Evolutionary conservation across 2,888 invertebrate species (phyloP).

Genomic region (Drosophila kuntzei): DNA sequence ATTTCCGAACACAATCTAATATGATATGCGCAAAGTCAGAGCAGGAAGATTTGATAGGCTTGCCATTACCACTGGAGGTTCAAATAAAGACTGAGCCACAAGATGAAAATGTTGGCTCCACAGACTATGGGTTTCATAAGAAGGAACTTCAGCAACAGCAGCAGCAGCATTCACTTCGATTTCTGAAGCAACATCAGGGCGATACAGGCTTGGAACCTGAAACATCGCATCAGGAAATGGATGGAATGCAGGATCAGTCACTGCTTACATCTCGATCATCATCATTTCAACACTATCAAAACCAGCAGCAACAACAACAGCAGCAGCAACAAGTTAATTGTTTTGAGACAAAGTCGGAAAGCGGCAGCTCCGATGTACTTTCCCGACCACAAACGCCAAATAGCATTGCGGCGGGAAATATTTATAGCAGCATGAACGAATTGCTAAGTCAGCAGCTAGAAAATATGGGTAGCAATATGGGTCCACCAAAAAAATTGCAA

Average conservation of each 20-base stretch:
- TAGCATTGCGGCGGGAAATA: constrained; percentile 69
- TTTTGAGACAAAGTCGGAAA: constrained; percentile 85
- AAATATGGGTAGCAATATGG: constrained; percentile 84
- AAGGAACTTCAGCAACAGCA: constrained; percentile 46
- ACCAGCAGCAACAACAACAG: constrained; percentile 82
- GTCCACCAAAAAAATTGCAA: constrained; percentile 85
- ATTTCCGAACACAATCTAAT: constrained; percentile 55
- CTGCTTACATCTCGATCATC: constrained; percentile 9
- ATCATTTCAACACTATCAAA: constrained; percentile 24
- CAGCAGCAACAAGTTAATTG: constrained; percentile 87
- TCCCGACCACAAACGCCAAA: constrained; percentile 85
- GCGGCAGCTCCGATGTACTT: constrained; percentile 85
- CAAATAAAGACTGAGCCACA: constrained; percentile 76
- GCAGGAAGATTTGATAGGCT: constrained; percentile 36
- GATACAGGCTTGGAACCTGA: constrained; percentile 34
- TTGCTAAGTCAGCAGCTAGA: constrained; percentile 85
- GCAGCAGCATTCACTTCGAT: constrained; percentile 42
- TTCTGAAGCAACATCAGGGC: constrained; percentile 53
- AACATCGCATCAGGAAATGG: constrained; percentile 40
- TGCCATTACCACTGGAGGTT: constrained; percentile 63
- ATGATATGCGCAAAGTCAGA: constrained; percentile 26
- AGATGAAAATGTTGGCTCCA: constrained; percentile 50
- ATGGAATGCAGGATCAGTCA: constrained; percentile 34
- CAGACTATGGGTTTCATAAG: constrained; percentile 45
- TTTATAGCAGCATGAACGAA: constrained; percentile 83